Conservation (phyloP, 35 echinoderm and acorn worm species). For the Ophiothrix spiculata region DNA sequence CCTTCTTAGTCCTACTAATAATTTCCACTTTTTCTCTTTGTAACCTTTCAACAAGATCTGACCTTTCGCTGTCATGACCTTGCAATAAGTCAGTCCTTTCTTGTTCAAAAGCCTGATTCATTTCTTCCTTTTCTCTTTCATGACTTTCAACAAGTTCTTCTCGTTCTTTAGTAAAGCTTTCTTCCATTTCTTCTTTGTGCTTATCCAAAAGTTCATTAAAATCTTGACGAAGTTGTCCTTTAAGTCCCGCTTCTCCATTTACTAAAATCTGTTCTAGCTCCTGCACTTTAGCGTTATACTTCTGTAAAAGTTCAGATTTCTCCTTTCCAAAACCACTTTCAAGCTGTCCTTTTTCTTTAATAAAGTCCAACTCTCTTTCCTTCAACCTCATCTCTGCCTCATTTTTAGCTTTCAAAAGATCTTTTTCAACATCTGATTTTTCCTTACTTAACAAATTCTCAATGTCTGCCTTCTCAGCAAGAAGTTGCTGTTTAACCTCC, state of each 20-base stretch:
- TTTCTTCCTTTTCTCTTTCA: constrained; percentile 73
- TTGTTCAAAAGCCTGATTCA: constrained; percentile 57
- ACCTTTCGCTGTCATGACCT: constrained; percentile 48
- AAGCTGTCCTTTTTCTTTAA: constrained; percentile 66
- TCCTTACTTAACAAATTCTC: constrained; percentile 42
- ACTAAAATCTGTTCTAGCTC: constrained; percentile 64
- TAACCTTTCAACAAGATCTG: constrained; percentile 51
- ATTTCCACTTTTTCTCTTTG: constrained; percentile 47
- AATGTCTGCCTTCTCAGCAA: constrained; percentile 39
- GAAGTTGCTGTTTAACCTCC: constrained; percentile 46
- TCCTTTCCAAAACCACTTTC: constrained; percentile 45
- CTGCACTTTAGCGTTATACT: constrained; percentile 46
- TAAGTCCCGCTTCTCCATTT: constrained; percentile 67
- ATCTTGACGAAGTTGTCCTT: constrained; percentile 78
- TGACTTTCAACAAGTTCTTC: constrained; percentile 35
- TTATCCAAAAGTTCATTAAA: constrained; percentile 49
- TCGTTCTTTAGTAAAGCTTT: constrained; percentile 55
- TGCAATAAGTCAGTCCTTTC: constrained; percentile 74
- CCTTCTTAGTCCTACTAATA: constrained; percentile 52
- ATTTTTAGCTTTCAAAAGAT: constrained; percentile 57
- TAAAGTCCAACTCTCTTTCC: constrained; percentile 48
- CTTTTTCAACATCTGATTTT: constrained; percentile 44
- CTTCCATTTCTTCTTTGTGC: constrained; percentile 64
- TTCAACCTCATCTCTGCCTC: constrained; percentile 59
- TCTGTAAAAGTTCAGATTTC: constrained; percentile 41